Evolutionary conservation across 2,888 invertebrate species (phyloP).

Genomic region (Andrena chrysosceles): DNA sequence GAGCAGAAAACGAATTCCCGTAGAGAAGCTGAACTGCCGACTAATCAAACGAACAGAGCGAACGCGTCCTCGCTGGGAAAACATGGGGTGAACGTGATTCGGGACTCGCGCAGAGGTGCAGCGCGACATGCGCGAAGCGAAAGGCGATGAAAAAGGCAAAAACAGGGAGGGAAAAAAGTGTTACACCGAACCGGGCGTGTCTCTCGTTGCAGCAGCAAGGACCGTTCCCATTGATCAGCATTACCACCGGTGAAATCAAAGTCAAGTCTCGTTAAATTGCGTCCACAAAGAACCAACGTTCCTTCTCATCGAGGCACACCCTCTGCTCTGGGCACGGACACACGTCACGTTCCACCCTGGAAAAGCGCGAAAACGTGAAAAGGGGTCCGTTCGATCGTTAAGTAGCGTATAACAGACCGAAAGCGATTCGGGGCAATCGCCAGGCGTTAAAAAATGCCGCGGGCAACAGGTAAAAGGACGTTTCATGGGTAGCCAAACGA

Average conservation of each 20-base stretch:
- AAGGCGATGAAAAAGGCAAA: slow-evolving; percentile 15
- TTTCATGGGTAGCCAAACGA: background rate
- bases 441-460: background rate
- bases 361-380: slow-evolving; percentile 1
- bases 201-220: slow-evolving; percentile 52
- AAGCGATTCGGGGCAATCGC: too few species aligned
- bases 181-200: slow-evolving; percentile 12
- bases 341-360: background rate
- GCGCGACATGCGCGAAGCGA: slow-evolving; percentile 37
- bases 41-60: slow-evolving; percentile 56
- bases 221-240: slow-evolving; percentile 54
- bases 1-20: slow-evolving; percentile 18
- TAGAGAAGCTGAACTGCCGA: slow-evolving; percentile 2
- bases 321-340: background rate
- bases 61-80: background rate
- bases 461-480: slow-evolving; percentile 50
- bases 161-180: slow-evolving; percentile 20
- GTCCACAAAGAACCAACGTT: slow-evolving; percentile 23
- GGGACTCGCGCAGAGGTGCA: slow-evolving; percentile 37
- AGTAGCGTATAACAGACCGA: background rate
- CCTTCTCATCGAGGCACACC: slow-evolving; percentile 1
- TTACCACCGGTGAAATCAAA: slow-evolving; percentile 39
- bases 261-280: slow-evolving; percentile 22
- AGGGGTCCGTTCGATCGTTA: background rate
- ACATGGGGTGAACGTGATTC: slow-evolving; percentile 25